These are phyloP conservation scores for Gymnodraco acuticeps DNA, from an alignment of 2,797 vertebrate species.

Conservation along the genomic window DNA sequence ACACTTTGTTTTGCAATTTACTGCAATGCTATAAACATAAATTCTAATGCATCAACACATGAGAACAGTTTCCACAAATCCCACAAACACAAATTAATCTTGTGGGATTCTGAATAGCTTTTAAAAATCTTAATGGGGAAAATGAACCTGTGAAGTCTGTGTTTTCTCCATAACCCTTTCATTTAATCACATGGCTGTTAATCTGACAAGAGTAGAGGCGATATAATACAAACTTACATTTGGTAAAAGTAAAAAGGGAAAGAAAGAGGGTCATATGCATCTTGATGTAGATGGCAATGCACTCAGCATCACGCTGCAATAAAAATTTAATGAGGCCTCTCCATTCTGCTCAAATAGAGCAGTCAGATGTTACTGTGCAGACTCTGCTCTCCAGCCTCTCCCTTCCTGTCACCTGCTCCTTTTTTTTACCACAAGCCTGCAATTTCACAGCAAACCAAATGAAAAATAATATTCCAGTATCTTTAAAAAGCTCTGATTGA, in stretches of 20 bases:
- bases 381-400: conserved; percentile 43
- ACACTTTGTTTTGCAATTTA: conserved; percentile 6
- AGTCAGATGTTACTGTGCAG: conserved; percentile 67
- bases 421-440: conserved; percentile 17
- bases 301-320: conserved; percentile 77
- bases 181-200: conserved; percentile 33
- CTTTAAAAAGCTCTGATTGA: conserved; percentile 26
- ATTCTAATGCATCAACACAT: conserved; percentile 1
- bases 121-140: background rate
- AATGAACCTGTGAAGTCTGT: conserved; percentile 1
- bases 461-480: conserved; percentile 34
- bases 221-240: conserved; percentile 29
- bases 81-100: conserved; percentile 5
- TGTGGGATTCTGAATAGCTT: background rate
- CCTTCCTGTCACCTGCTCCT: conserved; percentile 34
- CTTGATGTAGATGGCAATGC: conserved; percentile 72
- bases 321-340: conserved; percentile 84
- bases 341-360: conserved; percentile 65
- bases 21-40: background rate
- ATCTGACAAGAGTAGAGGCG: conserved; percentile 38
- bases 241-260: conserved; percentile 43
- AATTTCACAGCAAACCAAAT: conserved; percentile 42
- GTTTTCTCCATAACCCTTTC: conserved; percentile 20
- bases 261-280: conserved; percentile 74
- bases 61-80: conserved; percentile 8